Conservation (phyloP, 2,797 vertebrate genomes). For the Lutjanus campechanus region DNA sequence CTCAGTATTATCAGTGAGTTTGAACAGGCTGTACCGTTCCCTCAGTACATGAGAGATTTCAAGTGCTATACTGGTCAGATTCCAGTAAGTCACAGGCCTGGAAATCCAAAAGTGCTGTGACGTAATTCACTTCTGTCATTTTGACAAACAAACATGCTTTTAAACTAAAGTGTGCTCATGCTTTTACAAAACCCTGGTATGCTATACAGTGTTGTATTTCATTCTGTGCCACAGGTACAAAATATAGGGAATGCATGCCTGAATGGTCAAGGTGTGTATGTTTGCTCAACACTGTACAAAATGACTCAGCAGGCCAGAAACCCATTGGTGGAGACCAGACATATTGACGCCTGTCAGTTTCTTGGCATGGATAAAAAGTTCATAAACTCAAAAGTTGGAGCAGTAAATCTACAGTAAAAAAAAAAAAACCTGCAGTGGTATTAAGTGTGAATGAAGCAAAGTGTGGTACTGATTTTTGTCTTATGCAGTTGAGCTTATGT, state of each 20-base stretch:
- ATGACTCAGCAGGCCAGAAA: neutral
- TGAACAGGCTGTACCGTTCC: constrained; percentile 23
- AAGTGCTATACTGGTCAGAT: constrained; percentile 15
- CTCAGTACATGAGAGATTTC: neutral
- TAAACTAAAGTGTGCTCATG: neutral
- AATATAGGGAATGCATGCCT: neutral
- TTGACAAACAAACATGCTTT: constrained; percentile 10
- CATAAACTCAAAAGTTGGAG: no score
- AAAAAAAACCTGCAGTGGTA: neutral
- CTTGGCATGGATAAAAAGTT: no score
- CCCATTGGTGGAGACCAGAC: no score
- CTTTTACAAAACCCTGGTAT: neutral
- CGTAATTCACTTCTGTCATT: neutral
- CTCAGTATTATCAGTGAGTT: constrained; percentile 10
- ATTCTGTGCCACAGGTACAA: neutral
- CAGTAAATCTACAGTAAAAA: neutral
- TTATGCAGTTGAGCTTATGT: neutral
- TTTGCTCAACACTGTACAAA: constrained; percentile 16
- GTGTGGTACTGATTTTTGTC: neutral
- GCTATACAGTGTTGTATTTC: neutral
- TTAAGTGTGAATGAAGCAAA: neutral
- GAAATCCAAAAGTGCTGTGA: neutral
- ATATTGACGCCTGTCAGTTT: no score
- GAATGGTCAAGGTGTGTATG: constrained; percentile 3
- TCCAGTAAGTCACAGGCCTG: constrained; percentile 27